Conservation (phyloP, 2,113 vertebrate genomes). For the Nothocercus nigrocapillus region DNA sequence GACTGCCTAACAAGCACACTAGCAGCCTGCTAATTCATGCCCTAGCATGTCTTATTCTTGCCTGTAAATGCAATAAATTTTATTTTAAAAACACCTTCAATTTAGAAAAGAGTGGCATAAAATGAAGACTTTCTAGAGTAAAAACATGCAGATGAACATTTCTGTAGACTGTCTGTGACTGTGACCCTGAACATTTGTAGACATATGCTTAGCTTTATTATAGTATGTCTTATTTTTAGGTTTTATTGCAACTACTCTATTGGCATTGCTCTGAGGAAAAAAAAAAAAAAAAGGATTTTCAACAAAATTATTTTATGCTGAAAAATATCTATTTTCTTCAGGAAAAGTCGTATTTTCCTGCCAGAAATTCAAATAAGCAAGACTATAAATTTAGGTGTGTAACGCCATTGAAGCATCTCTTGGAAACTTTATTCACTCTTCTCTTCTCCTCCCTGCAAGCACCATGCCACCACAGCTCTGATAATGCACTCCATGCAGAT, state of each 20-base stretch:
- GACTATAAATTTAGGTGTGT: background rate
- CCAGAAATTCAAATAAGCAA: background rate
- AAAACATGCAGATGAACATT: background rate
- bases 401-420: background rate
- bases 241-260: background rate
- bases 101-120: background rate
- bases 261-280: background rate
- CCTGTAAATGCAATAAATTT: background rate
- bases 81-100: background rate
- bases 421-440: background rate
- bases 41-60: background rate
- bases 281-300: background rate
- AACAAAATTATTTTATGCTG: background rate
- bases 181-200: background rate
- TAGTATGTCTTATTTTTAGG: background rate
- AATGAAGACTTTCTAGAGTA: background rate
- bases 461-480: background rate
- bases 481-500: background rate
- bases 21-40: background rate
- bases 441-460: background rate
- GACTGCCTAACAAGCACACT: background rate
- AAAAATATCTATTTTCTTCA: background rate
- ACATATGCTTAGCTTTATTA: background rate
- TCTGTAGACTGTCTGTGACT: background rate
- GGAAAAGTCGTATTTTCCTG: background rate